phyloP scores from a whole-genome alignment of 2,888 invertebrate species.

The Taenaris catops region DNA sequence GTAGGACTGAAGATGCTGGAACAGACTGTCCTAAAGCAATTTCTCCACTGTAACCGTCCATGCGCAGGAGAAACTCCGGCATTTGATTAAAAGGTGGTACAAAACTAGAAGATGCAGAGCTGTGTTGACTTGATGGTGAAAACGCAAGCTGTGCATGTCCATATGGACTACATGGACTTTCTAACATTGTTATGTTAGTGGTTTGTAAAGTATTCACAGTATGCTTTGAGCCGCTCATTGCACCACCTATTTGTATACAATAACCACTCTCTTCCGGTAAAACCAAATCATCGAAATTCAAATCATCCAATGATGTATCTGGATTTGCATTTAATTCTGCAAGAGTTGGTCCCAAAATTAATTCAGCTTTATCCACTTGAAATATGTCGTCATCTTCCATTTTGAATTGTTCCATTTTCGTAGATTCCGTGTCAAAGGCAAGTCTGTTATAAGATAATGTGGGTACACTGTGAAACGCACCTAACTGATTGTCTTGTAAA shows the following conservation, averaged over 20 bases:
- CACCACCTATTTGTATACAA: conserved; percentile 71
- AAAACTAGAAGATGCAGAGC: conserved; percentile 74
- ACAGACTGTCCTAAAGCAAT: conserved; percentile 82
- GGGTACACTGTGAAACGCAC: conserved; percentile 61
- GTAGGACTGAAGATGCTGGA: conserved; percentile 77
- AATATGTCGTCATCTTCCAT: conserved; percentile 95
- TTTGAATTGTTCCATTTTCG: conserved; percentile 82
- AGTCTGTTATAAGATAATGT: conserved; percentile 60
- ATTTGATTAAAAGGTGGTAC: conserved; percentile 62
- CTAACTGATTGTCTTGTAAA: conserved; percentile 65
- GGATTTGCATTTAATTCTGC: conserved; percentile 93
- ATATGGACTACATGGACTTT: conserved; percentile 77
- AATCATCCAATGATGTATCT: conserved; percentile 89
- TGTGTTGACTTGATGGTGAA: conserved; percentile 84
- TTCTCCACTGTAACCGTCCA: conserved; percentile 79
- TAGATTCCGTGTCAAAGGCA: conserved; percentile 57
- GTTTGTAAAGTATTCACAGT: conserved; percentile 37
- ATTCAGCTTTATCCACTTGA: conserved; percentile 91
- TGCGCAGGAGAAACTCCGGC: conserved; percentile 85
- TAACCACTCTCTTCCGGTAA: conserved; percentile 85
- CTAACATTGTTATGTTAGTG: conserved; percentile 42
- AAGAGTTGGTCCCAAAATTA: conserved; percentile 90
- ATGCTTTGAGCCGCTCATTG: conserved; percentile 61
- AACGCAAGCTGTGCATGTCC: conserved; percentile 73
- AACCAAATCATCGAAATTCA: conserved; percentile 91